phyloP scores from a whole-genome alignment of 2,888 invertebrate species.

The Campopleginae sp. region DNA sequence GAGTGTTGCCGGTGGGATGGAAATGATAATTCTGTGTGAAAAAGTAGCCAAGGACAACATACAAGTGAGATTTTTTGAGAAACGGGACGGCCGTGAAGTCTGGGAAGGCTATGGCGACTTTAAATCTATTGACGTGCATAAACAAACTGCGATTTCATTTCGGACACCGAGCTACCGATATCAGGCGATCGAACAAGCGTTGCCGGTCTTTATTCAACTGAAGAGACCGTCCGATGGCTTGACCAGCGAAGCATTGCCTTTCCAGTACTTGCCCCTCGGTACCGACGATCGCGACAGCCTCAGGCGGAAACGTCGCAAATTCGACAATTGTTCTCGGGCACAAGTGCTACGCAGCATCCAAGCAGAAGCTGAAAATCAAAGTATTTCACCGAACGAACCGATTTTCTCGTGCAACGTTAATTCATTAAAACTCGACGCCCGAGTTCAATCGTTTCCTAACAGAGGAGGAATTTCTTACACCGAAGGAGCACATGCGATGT shows the following conservation, averaged over 20 bases:
- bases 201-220: conserved; percentile 83
- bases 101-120: conserved; percentile 87
- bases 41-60: conserved; percentile 86
- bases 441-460: conserved; percentile 35
- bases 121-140: conserved; percentile 84
- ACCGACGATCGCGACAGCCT: conserved; percentile 43
- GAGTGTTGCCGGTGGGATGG: conserved; percentile 86
- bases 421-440: conserved; percentile 33
- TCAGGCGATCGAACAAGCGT: conserved; percentile 82
- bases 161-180: conserved; percentile 81
- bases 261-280: conserved; percentile 83
- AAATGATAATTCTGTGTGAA: conserved; percentile 87
- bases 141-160: conserved; percentile 84
- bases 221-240: conserved; percentile 85
- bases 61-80: conserved; percentile 86
- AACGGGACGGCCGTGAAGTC: conserved; percentile 83
- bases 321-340: conserved; percentile 27
- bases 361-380: conserved; percentile 38
- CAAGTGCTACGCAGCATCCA: conserved; percentile 37
- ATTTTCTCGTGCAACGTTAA: conserved; percentile 2
- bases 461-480: neutral
- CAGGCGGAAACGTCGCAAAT: conserved; percentile 58
- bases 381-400: conserved; percentile 1
- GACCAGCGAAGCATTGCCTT: conserved; percentile 85
- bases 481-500: neutral